Percentiles rank a stretch among this genome's conserved stretches.
phyloP scores from a whole-genome alignment of 1,140 invertebrate species.

The Drosophila bifasciata region DNA sequence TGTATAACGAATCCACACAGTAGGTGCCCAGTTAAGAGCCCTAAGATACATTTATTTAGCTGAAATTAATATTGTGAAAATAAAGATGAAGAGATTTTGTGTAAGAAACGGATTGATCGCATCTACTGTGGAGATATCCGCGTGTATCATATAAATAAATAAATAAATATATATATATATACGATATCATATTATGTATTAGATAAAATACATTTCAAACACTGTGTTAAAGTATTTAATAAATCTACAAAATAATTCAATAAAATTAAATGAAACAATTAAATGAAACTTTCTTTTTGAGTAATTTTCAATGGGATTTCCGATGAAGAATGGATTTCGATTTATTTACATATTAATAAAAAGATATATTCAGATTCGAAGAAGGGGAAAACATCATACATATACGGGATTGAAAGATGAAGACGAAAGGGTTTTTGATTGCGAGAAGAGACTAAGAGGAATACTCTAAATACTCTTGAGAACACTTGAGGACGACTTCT shows the following conservation, averaged over 20 bases:
- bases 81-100: conserved; percentile 60
- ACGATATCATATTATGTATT: conserved; percentile 69
- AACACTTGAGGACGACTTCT: no score
- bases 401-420: no score
- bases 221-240: conserved; percentile 83
- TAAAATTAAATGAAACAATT: conserved; percentile 57
- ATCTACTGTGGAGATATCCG: conserved; percentile 43
- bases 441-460: no score
- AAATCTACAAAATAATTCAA: conserved; percentile 65
- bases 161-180: conserved; percentile 53
- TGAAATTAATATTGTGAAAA: conserved; percentile 57
- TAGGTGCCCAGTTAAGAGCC: conserved; percentile 60
- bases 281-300: not conserved
- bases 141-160: conserved; percentile 54
- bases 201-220: conserved; percentile 78
- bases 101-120: conserved; percentile 39
- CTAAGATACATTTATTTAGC: conserved; percentile 68
- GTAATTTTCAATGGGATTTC: no score
- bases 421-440: no score
- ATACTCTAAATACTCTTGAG: no score
- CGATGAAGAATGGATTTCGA: no score
- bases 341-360: no score
- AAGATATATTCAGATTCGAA: no score
- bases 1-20: conserved; percentile 5
- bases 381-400: no score